Percentiles rank a stretch among this genome's conserved stretches.
phyloP scores from a whole-genome alignment of 2,113 vertebrate species.

The Larimichthys polyactis region DNA sequence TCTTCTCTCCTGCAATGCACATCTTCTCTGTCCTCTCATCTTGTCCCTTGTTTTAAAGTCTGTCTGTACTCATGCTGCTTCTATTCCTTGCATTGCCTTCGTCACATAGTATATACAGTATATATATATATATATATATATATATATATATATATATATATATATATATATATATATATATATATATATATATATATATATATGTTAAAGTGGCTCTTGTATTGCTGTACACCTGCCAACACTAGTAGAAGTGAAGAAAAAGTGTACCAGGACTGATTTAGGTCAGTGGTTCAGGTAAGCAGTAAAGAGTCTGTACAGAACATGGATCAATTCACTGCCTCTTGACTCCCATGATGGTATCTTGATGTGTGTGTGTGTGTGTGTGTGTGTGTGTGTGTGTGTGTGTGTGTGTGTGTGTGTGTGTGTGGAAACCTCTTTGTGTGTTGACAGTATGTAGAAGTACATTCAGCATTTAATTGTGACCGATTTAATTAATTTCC shows the following conservation, averaged over 20 bases:
- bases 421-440: background rate
- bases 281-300: slow-evolving; percentile 65
- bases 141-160: too few species aligned
- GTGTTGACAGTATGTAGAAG: slow-evolving; percentile 55
- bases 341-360: slow-evolving; percentile 25
- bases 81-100: background rate
- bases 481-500: slow-evolving; percentile 76
- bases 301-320: slow-evolving; percentile 4
- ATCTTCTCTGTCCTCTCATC: slow-evolving; percentile 3
- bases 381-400: background rate
- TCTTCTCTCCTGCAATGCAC: slow-evolving; percentile 5
- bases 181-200: too few species aligned
- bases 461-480: slow-evolving; percentile 71
- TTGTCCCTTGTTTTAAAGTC: background rate
- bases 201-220: background rate
- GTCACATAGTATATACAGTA: background rate
- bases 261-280: slow-evolving; percentile 42
- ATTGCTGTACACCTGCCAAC: background rate
- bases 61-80: background rate
- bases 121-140: too few species aligned
- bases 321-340: slow-evolving; percentile 39
- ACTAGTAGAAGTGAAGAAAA: slow-evolving; percentile 22
- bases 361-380: slow-evolving; percentile 6
- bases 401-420: slow-evolving; percentile 10
- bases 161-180: too few species aligned